phyloP scores from a whole-genome alignment of 2,888 invertebrate genomes.

The Limnephilus rhombicus region DNA sequence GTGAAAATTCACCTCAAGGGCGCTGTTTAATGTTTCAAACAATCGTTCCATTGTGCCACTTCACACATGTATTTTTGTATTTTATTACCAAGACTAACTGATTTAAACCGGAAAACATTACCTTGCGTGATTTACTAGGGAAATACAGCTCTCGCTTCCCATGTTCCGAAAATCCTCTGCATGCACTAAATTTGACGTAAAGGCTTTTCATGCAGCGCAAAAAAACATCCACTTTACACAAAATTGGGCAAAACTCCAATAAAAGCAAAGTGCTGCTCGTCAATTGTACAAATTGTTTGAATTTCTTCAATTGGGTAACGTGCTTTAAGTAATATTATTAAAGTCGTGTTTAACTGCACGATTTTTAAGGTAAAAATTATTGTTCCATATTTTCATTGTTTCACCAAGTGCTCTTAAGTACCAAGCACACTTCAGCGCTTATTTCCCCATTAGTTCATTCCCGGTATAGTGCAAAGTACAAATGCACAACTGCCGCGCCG shows the following conservation, averaged over 20 bases:
- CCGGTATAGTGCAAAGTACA: background rate
- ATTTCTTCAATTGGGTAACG: background rate
- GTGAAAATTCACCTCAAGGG: no score
- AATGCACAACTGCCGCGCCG: slow-evolving; percentile 29
- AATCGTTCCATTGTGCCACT: background rate
- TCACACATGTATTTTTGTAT: background rate
- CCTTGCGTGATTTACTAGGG: background rate
- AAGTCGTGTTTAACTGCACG: background rate
- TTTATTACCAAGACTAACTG: background rate
- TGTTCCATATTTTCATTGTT: background rate
- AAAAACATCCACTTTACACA: background rate
- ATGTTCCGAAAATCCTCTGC: background rate
- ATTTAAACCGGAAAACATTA: background rate
- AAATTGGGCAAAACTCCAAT: background rate
- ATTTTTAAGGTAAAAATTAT: background rate
- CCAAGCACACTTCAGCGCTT: background rate
- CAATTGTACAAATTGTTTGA: background rate
- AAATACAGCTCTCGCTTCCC: background rate
- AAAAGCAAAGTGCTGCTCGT: background rate
- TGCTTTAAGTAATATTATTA: background rate
- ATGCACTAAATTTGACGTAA: background rate
- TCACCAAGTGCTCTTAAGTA: background rate
- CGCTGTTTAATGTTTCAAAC: no score
- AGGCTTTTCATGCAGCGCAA: background rate
- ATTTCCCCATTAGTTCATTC: slow-evolving; percentile 32